These are phyloP conservation scores for Leptura quadrifasciata DNA, from an alignment of 2,888 invertebrate species.

Conservation along the genomic window DNA sequence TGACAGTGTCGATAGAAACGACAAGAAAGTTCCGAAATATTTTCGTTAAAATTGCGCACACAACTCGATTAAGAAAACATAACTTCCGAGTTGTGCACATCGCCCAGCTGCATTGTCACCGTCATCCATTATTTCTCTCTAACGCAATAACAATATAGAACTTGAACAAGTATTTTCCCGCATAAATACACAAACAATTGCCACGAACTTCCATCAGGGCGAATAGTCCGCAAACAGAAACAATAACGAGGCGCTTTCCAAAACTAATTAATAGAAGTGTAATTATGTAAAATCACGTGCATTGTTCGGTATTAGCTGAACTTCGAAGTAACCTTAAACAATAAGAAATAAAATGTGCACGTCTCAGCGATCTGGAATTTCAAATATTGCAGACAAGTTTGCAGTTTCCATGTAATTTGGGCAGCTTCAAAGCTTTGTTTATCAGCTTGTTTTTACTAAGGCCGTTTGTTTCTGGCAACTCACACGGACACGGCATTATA, in stretches of 20 bases:
- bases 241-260: constrained; percentile 36
- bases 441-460: constrained; percentile 30
- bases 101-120: constrained; percentile 13
- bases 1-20: too few species aligned
- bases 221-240: constrained; percentile 31
- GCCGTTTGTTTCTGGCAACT: constrained; percentile 37
- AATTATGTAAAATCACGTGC: constrained; percentile 58
- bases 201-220: constrained; percentile 31
- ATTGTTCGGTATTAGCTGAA: constrained; percentile 51
- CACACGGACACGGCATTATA: constrained; percentile 21
- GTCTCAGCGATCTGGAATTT: constrained; percentile 22
- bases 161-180: constrained; percentile 20
- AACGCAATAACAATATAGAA: constrained; percentile 27
- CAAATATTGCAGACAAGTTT: constrained; percentile 34
- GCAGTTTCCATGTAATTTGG: constrained; percentile 22
- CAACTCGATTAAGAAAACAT: constrained; percentile 20
- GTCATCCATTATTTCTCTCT: constrained; percentile 26
- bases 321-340: constrained; percentile 26
- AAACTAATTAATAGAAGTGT: constrained; percentile 57
- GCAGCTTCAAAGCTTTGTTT: constrained; percentile 38
- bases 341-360: constrained; percentile 23
- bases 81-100: not conserved
- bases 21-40: too few species aligned
- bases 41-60: not conserved
- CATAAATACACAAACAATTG: constrained; percentile 44